Conservation (phyloP, 2,113 vertebrate species). For the Prionailurus viverrinus region DNA sequence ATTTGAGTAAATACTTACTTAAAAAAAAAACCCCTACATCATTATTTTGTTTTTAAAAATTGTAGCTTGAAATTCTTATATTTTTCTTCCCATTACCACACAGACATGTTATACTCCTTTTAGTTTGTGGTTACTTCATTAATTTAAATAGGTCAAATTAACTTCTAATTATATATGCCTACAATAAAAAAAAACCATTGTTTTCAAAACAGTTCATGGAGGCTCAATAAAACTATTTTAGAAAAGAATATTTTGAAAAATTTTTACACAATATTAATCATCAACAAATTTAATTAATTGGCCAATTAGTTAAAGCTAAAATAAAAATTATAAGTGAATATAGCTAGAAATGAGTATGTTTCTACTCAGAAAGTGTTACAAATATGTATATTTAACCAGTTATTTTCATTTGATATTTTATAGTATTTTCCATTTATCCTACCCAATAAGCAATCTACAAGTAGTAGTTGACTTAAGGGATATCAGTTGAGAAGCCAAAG, state of each 20-base stretch:
- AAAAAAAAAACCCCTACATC: not conserved
- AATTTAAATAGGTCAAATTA: constrained; percentile 37
- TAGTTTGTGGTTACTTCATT: constrained; percentile 53
- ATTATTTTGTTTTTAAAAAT: not conserved
- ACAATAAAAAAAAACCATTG: not conserved
- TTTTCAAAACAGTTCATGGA: not conserved
- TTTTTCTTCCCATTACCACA: not conserved
- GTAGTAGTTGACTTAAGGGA: not conserved
- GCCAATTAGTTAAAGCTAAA: constrained; percentile 20
- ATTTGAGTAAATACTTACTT: not conserved
- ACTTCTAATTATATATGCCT: not conserved
- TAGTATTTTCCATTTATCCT: not conserved
- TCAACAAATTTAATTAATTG: constrained; percentile 43
- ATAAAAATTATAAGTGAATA: constrained; percentile 31
- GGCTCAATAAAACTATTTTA: constrained; percentile 22
- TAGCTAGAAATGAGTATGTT: not conserved
- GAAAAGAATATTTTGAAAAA: not conserved
- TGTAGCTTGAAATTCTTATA: not conserved
- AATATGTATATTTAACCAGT: constrained; percentile 22
- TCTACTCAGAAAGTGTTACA: constrained; percentile 33
- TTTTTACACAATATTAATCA: not conserved
- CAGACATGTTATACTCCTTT: not conserved
- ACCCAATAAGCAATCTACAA: constrained; percentile 34
- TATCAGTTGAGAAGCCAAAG: not conserved
- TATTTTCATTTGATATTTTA: not conserved